Conservation (phyloP, 2,113 vertebrate species). For the Penelope pileata region DNA sequence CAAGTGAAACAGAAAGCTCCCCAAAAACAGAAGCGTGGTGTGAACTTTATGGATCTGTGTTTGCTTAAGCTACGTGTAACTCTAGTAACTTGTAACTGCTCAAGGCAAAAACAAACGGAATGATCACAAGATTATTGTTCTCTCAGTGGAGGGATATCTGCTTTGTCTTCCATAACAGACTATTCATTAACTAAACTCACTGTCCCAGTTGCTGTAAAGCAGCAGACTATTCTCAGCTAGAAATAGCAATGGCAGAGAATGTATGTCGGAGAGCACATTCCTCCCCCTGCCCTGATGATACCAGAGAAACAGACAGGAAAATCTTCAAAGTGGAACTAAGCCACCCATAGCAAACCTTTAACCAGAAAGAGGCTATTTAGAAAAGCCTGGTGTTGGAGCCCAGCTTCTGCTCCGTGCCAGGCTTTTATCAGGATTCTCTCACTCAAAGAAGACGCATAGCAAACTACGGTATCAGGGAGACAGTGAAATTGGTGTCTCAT, state of each 20-base stretch:
- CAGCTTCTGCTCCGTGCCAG: background rate
- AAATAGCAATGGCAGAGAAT: background rate
- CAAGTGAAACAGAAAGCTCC: background rate
- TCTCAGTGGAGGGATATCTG: background rate
- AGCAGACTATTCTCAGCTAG: background rate
- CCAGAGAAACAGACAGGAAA: background rate
- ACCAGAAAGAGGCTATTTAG: background rate
- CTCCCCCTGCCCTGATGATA: background rate
- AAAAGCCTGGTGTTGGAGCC: background rate
- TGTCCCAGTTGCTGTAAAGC: background rate
- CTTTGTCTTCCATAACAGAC: background rate
- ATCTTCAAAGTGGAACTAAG: background rate
- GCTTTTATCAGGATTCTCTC: background rate
- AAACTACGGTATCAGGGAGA: background rate
- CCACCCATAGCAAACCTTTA: background rate
- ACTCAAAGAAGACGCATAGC: background rate
- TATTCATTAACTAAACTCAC: constrained; percentile 4
- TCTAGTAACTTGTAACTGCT: background rate
- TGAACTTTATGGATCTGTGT: background rate
- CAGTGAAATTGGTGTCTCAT: background rate
- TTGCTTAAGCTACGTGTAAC: background rate
- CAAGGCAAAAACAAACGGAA: background rate
- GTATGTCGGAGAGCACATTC: background rate
- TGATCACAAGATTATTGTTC: background rate
- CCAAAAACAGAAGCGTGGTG: background rate